Conservation (phyloP, 2,888 invertebrate genomes). For the Ashinkailepas kermadecensis region DNA sequence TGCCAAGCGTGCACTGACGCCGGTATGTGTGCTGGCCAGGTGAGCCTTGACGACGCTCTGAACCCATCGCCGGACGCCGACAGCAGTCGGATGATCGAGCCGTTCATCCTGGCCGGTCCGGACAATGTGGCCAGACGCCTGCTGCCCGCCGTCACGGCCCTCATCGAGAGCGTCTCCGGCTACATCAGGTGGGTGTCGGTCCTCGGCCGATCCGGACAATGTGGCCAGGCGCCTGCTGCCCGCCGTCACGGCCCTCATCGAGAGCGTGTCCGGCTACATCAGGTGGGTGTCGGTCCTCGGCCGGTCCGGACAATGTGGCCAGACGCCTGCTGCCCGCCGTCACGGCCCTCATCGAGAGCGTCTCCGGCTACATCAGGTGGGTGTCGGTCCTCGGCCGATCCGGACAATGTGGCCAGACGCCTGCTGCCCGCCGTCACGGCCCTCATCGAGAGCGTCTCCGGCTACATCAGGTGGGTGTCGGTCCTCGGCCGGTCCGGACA, state of each 20-base stretch:
- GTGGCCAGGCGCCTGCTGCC: background rate
- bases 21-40: background rate
- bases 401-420: background rate
- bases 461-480: background rate
- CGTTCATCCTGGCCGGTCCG: background rate
- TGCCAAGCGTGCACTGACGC: too few relatives aligned
- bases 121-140: background rate
- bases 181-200: background rate
- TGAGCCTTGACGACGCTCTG: slow-evolving; percentile 10
- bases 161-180: background rate
- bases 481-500: background rate
- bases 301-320: background rate
- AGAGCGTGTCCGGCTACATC: background rate
- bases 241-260: background rate
- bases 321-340: background rate
- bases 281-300: background rate
- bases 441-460: background rate
- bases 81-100: background rate
- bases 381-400: background rate
- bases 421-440: background rate
- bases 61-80: background rate
- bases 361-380: background rate
- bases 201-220: background rate
- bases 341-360: background rate
- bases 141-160: background rate